Percentiles rank a stretch among this genome's conserved stretches.
phyloP scores from a whole-genome alignment of 2,888 invertebrate genomes.

The Cataglyphis cursor region DNA sequence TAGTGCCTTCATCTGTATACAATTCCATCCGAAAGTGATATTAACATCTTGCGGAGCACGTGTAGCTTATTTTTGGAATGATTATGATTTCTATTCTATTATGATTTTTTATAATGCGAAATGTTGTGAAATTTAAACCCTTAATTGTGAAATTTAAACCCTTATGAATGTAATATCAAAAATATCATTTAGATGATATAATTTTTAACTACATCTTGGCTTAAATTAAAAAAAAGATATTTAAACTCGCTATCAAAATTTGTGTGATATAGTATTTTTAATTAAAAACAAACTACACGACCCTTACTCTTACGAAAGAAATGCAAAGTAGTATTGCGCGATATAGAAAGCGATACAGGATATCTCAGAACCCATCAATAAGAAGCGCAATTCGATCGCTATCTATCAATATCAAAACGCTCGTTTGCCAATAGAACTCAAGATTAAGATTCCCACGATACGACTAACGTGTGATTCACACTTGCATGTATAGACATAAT shows the following conservation, averaged over 20 bases:
- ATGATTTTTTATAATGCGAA: neutral
- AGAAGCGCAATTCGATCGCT: neutral
- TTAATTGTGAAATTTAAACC: neutral
- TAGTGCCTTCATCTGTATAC: neutral
- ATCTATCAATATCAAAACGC: conserved; percentile 28
- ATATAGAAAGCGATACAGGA: conserved; percentile 25
- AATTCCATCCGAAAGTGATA: neutral
- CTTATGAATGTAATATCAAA: neutral
- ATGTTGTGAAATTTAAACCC: neutral
- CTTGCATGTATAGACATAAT: neutral
- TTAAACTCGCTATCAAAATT: neutral
- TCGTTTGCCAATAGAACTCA: neutral
- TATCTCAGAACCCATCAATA: neutral
- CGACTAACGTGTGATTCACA: conserved; percentile 1
- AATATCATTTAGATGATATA: neutral
- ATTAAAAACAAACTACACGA: neutral
- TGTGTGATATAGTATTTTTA: neutral
- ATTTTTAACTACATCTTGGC: neutral
- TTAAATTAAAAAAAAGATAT: conserved; percentile 5
- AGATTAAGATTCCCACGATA: neutral
- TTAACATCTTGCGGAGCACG: neutral
- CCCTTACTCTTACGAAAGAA: conserved; percentile 28
- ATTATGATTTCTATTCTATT: no score
- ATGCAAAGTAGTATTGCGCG: conserved; percentile 34
- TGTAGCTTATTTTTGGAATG: neutral